These are phyloP conservation scores for Clanis bilineata DNA, from an alignment of 2,888 invertebrate species.

Conservation along the genomic window DNA sequence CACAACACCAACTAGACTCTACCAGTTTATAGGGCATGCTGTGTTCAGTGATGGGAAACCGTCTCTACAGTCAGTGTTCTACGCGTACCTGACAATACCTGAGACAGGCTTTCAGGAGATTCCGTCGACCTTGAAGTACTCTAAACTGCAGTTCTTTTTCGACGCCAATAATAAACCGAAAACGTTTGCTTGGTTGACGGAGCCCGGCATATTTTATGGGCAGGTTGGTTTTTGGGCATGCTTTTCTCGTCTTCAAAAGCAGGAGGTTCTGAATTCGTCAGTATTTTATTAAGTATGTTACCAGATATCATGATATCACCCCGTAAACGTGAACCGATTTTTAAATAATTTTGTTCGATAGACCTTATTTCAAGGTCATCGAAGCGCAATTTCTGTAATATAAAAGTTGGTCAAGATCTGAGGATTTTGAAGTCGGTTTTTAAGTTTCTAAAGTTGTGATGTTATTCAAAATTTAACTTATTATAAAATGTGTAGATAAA, in stretches of 20 bases:
- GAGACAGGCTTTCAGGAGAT: conserved; percentile 88
- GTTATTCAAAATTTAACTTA: too few species aligned
- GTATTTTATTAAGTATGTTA: too few species aligned
- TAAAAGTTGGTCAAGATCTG: too few species aligned
- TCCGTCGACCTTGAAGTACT: conserved; percentile 87
- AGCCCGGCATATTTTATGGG: conserved; percentile 90
- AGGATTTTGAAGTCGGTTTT: too few species aligned
- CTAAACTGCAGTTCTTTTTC: conserved; percentile 90
- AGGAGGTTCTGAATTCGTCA: background rate
- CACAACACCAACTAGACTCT: conserved; percentile 91
- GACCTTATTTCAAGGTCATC: too few species aligned
- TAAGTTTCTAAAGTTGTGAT: too few species aligned
- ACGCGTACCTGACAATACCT: conserved; percentile 86
- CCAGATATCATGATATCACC: too few species aligned
- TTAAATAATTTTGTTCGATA: too few species aligned
- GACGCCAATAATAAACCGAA: conserved; percentile 86
- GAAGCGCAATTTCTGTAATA: too few species aligned
- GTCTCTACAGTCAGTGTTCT: conserved; percentile 90
- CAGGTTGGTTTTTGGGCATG: conserved; percentile 76
- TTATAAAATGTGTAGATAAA: too few species aligned
- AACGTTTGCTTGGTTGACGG: conserved; percentile 94
- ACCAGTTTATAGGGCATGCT: conserved; percentile 92
- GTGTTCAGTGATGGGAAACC: conserved; percentile 89
- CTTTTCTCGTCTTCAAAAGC: background rate
- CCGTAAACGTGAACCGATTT: too few species aligned